Evolutionary conservation across 2,888 invertebrate species (phyloP).

Genomic region (Didymodactylos carnosus): DNA sequence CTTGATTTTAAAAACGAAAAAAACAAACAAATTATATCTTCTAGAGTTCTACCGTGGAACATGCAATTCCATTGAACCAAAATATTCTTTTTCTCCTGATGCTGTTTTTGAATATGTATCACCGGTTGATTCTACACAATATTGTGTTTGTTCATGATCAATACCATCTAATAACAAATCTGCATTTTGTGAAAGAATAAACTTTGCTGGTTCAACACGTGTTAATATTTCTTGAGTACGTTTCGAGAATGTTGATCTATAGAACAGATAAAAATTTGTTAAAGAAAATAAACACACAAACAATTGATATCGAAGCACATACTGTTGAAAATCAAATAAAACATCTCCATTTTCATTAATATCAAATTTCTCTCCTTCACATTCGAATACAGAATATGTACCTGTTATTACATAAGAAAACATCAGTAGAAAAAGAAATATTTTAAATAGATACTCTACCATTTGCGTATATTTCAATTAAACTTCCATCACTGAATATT

Average conservation of each 20-base stretch:
- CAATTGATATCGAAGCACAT: too few relatives aligned
- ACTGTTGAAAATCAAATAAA: neutral
- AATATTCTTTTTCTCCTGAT: neutral
- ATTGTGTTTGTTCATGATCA: neutral
- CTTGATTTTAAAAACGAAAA: neutral
- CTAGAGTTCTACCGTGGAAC: neutral
- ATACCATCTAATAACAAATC: neutral
- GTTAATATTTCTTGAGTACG: neutral
- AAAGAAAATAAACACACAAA: neutral
- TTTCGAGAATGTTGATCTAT: neutral
- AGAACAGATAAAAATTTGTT: neutral
- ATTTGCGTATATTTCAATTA: conserved; percentile 26
- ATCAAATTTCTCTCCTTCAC: conserved; percentile 7
- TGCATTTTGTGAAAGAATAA: neutral
- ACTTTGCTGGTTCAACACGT: neutral
- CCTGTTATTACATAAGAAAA: too few relatives aligned
- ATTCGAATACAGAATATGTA: conserved; percentile 1
- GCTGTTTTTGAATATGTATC: neutral
- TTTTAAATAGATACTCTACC: conserved; percentile 18
- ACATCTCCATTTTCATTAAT: conserved; percentile 3
- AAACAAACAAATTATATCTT: neutral
- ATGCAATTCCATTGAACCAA: neutral
- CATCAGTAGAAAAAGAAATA: too few relatives aligned
- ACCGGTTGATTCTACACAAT: neutral
- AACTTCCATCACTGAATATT: conserved; percentile 28